Percentiles rank a stretch among this genome's conserved stretches.
Evolutionary conservation across 1,140 invertebrate genomes (phyloP).

Genomic region (Hycleus phaleratus): DNA sequence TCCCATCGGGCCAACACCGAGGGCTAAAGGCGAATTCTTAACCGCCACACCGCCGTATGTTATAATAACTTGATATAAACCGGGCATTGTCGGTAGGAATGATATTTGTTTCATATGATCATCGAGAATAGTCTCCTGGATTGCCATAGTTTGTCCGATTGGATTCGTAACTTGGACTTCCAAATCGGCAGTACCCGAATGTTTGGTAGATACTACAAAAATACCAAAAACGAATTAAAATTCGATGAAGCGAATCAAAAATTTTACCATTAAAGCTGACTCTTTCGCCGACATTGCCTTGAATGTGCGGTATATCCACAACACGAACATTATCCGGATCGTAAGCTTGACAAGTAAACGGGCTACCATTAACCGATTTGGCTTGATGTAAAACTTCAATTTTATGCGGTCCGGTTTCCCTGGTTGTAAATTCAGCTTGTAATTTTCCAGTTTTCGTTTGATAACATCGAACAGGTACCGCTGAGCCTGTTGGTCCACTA

Average conservation of each 20-base stretch:
- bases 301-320: constrained; percentile 66
- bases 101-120: constrained; percentile 72
- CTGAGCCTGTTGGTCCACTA: constrained; percentile 78
- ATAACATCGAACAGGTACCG: constrained; percentile 88
- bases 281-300: constrained; percentile 73
- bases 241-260: not conserved
- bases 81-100: constrained; percentile 79
- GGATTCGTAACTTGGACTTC: constrained; percentile 85
- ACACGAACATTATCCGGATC: constrained; percentile 58
- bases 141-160: constrained; percentile 74
- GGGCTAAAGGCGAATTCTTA: constrained; percentile 51
- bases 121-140: constrained; percentile 67
- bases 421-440: constrained; percentile 85
- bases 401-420: constrained; percentile 59
- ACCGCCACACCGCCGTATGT: constrained; percentile 73
- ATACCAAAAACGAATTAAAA: not conserved
- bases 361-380: constrained; percentile 87
- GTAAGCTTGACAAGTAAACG: constrained; percentile 92
- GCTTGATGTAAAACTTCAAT: constrained; percentile 86
- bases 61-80: constrained; percentile 82
- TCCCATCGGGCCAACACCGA: constrained; percentile 45
- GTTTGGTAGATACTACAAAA: constrained; percentile 69
- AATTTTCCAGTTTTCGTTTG: constrained; percentile 91
- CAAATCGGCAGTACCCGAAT: constrained; percentile 83
- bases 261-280: constrained; percentile 72